Conservation (phyloP, 2,113 vertebrate species). For the Pantherophis guttatus region DNA sequence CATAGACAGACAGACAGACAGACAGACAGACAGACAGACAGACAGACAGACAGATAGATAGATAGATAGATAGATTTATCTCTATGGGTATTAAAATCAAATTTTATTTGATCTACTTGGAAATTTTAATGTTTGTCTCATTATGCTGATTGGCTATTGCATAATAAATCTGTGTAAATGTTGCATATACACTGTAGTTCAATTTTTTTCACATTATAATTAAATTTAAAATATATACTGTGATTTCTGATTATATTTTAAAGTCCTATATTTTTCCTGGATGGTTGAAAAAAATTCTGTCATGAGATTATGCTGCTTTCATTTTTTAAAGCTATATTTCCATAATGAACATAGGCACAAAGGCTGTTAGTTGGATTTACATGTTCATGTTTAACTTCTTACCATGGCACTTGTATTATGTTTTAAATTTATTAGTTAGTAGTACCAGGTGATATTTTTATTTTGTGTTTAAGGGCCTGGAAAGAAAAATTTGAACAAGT, state of each 20-base stretch:
- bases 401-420: not conserved
- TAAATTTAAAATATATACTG: not conserved
- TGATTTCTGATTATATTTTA: not conserved
- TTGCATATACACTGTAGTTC: not conserved
- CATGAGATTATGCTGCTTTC: not conserved
- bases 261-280: not conserved
- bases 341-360: not conserved
- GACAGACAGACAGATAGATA: no score
- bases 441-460: not conserved
- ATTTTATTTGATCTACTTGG: not conserved
- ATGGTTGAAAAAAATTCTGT: not conserved
- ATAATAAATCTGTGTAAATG: not conserved
- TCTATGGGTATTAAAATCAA: not conserved
- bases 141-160: not conserved
- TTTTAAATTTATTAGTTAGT: not conserved
- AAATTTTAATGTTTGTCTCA: not conserved
- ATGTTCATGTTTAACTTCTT: not conserved
- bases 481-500: constrained; percentile 89
- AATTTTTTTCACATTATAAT: not conserved
- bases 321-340: not conserved
- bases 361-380: not conserved
- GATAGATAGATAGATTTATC: not conserved
- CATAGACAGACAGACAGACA: not conserved
- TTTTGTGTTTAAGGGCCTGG: constrained; percentile 76
- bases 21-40: not conserved